phyloP scores from a whole-genome alignment of 2,888 invertebrate genomes.

The Callimorpha dominula region DNA sequence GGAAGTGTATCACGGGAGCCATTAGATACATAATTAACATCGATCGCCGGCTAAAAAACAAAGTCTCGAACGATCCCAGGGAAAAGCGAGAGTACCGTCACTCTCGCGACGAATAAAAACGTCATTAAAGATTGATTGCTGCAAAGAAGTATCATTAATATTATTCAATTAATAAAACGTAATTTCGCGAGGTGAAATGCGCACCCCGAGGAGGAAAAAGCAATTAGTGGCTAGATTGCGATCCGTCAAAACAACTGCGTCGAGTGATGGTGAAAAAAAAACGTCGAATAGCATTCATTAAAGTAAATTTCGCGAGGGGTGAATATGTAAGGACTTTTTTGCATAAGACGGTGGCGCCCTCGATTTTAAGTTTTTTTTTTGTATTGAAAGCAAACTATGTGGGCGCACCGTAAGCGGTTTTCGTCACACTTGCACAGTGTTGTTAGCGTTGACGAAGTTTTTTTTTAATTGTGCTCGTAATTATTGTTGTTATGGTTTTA shows the following conservation, averaged over 20 bases:
- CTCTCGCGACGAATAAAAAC: slow-evolving; percentile 83
- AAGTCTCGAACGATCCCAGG: slow-evolving; percentile 63
- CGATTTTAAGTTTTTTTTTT: slow-evolving; percentile 74
- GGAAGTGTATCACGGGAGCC: slow-evolving; percentile 87
- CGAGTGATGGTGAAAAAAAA: slow-evolving; percentile 74
- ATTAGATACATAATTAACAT: slow-evolving; percentile 86
- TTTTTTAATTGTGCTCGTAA: slow-evolving; percentile 85
- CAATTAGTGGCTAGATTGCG: slow-evolving; percentile 87
- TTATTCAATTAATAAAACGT: slow-evolving; percentile 87
- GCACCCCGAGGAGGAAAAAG: slow-evolving; percentile 85
- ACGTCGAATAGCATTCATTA: slow-evolving; percentile 84
- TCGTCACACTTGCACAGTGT: slow-evolving; percentile 82
- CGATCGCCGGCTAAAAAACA: slow-evolving; percentile 76
- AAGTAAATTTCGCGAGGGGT: slow-evolving; percentile 85
- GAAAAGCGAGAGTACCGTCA: slow-evolving; percentile 73
- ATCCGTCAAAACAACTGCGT: slow-evolving; percentile 86
- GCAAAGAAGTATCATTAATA: slow-evolving; percentile 85
- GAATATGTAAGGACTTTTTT: slow-evolving; percentile 86
- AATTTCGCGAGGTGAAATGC: slow-evolving; percentile 82
- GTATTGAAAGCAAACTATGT: slow-evolving; percentile 82
- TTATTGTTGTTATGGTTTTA: slow-evolving; percentile 85
- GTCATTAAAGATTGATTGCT: slow-evolving; percentile 85
- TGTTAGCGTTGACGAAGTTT: slow-evolving; percentile 78
- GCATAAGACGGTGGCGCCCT: slow-evolving; percentile 85
- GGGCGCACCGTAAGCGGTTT: slow-evolving; percentile 85